A percentile compares a stretch with the other conserved stretches of the same genome.
Conservation (phyloP, 2,113 vertebrate species). For the Columba janthina region DNA sequence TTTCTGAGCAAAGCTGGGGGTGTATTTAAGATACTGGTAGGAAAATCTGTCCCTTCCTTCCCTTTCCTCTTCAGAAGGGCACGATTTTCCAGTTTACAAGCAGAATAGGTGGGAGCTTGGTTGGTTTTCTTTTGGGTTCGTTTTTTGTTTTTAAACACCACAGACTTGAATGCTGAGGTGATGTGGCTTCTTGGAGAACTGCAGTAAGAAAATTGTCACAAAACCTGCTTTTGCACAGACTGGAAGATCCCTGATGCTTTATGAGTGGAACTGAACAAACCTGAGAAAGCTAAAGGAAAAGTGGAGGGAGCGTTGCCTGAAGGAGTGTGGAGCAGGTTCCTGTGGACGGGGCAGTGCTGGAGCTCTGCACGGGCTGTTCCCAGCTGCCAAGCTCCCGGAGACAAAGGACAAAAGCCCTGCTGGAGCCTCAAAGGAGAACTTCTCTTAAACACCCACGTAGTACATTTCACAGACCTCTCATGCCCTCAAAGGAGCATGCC, state of each 20-base stretch:
- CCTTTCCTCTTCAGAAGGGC: neutral
- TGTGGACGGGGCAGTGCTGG: neutral
- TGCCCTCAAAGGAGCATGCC: rapidly evolving
- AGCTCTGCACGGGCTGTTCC: neutral
- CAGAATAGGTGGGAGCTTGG: neutral
- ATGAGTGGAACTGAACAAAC: neutral
- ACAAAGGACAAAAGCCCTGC: neutral
- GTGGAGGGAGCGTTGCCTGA: neutral
- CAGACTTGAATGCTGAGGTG: neutral
- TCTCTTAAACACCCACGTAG: neutral
- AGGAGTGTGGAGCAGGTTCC: neutral
- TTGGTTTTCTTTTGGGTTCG: neutral
- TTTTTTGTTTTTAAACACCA: neutral
- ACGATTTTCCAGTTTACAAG: neutral
- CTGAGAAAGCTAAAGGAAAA: neutral
- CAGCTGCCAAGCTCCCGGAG: neutral
- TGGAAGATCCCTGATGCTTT: neutral
- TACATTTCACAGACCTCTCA: neutral
- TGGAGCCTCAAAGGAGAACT: neutral
- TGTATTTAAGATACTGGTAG: neutral
- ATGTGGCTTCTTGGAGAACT: neutral
- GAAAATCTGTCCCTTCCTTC: neutral
- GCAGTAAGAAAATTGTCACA: neutral
- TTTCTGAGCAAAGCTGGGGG: neutral
- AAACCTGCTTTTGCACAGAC: neutral